Evolutionary conservation across 2,113 vertebrate genomes (phyloP).

Genomic region (Notiomystis cincta): DNA sequence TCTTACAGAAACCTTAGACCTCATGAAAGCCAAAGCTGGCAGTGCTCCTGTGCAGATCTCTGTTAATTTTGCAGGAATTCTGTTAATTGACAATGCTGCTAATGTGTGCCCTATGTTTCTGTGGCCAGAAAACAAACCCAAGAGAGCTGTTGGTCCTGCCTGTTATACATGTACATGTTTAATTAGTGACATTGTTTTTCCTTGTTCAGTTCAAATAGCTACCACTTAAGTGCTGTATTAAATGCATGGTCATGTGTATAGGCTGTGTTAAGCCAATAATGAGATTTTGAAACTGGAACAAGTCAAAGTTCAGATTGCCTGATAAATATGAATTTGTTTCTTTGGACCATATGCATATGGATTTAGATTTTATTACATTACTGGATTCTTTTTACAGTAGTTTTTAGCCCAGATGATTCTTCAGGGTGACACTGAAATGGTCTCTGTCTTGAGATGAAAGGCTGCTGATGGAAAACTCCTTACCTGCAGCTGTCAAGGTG

Average conservation of each 20-base stretch:
- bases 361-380: background rate
- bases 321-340: background rate
- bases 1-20: background rate
- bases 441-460: background rate
- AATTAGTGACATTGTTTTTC: background rate
- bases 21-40: background rate
- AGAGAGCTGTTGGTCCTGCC: background rate
- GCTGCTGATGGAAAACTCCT: background rate
- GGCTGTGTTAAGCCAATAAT: background rate
- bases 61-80: background rate
- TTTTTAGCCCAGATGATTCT: background rate
- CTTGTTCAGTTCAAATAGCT: background rate
- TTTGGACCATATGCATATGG: background rate
- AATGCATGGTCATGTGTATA: too few species aligned
- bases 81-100: rapidly evolving
- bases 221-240: background rate
- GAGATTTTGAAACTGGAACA: background rate
- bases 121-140: background rate
- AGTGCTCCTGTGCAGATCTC: background rate
- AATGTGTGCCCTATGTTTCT: background rate
- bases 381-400: background rate
- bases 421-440: background rate
- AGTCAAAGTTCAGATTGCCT: background rate
- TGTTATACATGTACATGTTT: background rate
- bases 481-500: background rate